Base-by-base conservation (phyloP, 2,888 invertebrate species). In the Stegana nigrithorax region DNA sequence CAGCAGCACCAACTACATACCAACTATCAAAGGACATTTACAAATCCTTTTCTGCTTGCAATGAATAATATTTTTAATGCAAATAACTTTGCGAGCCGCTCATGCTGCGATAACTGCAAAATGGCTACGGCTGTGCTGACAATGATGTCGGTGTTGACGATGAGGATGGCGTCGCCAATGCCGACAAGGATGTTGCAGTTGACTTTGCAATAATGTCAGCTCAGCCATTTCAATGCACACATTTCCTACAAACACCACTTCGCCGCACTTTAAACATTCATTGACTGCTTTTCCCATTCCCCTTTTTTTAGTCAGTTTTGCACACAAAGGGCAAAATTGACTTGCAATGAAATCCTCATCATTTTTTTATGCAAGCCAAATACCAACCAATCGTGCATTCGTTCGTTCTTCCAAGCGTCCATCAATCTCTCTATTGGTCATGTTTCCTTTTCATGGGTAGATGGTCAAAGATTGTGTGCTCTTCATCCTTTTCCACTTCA, bases 21-120 rank as follows among this genome's bases (percentile, higher is more conserved):
- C 39, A 14, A n/a, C 39, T 39, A 39, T 2, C n/a, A 39, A 2
- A 36, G 4, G 14, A 36, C 3, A 6, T 36, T 36, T 45, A 17
- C 32, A 25, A 36, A 44, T 56, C 29, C 45, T 10, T 57, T 21
- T 4, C n/a, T 42, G 14, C 60, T 23, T 57, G 59, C n/a, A 60
- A 44, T 21, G 25, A 47, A 57, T 61, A 58, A 57, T 42, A 23
- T 8, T n/a, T 17, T 23, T 50, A 39, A 58, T 67, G 59, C 32
- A 60, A 58, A 45, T 45, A 45, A 23, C 45, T 25, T 21, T 8
- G 21, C 19, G 45, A 19, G 23, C 6, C 12, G 45, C 23, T 45
- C 12, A 12, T 21, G 45, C 45, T 36, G 39, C 57, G 44, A 32
- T n/a, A n/a, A n/a, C n/a, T n/a, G n/a, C 47, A 23, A 51, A n/a